phyloP scores from a whole-genome alignment of 2,113 vertebrate species.

The Lagenorhynchus albirostris region DNA sequence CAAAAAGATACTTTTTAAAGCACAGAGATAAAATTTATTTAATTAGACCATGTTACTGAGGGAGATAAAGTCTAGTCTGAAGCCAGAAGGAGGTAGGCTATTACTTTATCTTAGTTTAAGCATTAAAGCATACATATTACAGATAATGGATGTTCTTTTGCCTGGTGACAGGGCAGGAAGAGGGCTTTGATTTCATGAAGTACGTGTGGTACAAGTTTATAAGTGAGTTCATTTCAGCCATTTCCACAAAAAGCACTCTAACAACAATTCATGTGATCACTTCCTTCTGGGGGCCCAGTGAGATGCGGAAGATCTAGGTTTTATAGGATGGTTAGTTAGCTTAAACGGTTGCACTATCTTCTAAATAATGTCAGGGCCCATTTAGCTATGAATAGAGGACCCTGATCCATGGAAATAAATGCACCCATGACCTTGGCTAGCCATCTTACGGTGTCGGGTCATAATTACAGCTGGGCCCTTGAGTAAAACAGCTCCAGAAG shows the following conservation, averaged over 20 bases:
- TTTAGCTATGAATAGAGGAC: not conserved
- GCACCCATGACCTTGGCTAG: not conserved
- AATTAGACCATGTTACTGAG: not conserved
- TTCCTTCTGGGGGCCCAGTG: not conserved
- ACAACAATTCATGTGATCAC: not conserved
- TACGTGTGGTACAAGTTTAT: not conserved
- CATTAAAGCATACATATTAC: not conserved
- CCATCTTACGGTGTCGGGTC: not conserved
- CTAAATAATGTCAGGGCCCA: not conserved
- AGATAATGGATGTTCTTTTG: not conserved
- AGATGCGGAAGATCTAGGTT: not conserved
- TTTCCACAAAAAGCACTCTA: not conserved
- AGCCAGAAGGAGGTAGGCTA: not conserved
- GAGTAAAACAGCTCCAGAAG: not conserved
- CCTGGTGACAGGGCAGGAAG: not conserved
- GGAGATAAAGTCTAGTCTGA: conserved; percentile 5
- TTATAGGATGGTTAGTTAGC: not conserved
- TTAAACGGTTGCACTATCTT: not conserved
- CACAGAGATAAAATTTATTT: conserved; percentile 16
- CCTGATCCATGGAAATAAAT: not conserved
- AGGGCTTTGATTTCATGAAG: not conserved
- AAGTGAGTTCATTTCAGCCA: not conserved
- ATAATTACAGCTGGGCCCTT: not conserved
- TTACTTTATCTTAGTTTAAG: not conserved
- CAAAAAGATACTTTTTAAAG: conserved; percentile 7